phyloP scores from a whole-genome alignment of 1,140 invertebrate species.

The Parapsyche elsis region DNA sequence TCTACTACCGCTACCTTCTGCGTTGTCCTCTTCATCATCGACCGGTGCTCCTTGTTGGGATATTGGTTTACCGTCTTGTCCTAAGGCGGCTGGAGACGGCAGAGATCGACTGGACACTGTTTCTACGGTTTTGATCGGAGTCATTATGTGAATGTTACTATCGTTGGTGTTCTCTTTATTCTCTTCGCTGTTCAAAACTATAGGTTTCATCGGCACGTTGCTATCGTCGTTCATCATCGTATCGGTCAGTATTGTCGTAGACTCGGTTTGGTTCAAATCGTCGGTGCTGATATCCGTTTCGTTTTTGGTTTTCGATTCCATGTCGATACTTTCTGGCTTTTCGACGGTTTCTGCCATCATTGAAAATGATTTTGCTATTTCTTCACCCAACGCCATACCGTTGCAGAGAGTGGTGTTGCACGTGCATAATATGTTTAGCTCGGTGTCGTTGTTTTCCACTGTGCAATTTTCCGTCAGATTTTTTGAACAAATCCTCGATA shows the following conservation, averaged over 20 bases:
- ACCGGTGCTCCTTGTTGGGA: conserved; percentile 50
- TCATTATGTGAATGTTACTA: conserved; percentile 4
- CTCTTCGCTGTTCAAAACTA: not conserved
- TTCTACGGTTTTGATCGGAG: conserved; percentile 6
- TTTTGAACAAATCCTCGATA: conserved; percentile 65
- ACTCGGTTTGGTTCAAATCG: conserved; percentile 1
- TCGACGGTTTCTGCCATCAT: not conserved
- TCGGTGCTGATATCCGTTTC: not conserved
- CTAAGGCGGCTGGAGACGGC: conserved; percentile 49
- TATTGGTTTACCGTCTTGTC: conserved; percentile 47
- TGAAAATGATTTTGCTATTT: conserved; percentile 1
- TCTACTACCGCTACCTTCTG: conserved; percentile 50
- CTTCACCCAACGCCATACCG: conserved; percentile 20
- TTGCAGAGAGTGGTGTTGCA: conserved; percentile 69
- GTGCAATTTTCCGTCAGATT: conserved; percentile 65
- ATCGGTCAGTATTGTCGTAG: conserved; percentile 26
- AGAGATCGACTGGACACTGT: conserved; percentile 37
- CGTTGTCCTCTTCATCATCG: conserved; percentile 54
- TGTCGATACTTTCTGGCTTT: not conserved
- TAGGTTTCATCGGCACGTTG: not conserved
- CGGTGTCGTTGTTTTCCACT: conserved; percentile 59
- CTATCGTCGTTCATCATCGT: conserved; percentile 19
- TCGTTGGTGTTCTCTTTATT: conserved; percentile 6
- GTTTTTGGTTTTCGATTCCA: not conserved
- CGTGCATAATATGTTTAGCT: conserved; percentile 61